Conservation (phyloP, 2,888 invertebrate genomes). For the Seira musarum region DNA sequence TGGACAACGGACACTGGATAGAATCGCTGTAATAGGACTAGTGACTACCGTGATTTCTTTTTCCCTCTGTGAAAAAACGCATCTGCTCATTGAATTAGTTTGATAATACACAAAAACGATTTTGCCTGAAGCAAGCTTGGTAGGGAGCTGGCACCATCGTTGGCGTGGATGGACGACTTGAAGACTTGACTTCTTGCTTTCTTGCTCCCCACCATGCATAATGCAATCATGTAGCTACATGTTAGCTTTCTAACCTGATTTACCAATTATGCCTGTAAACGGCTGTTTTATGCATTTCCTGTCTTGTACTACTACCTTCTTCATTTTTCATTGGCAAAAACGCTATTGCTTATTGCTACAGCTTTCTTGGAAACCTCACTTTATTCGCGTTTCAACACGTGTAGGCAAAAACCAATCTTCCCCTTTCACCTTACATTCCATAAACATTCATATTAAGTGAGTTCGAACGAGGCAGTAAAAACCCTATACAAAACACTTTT, state of each 20-base stretch:
- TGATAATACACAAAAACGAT: conserved; percentile 1
- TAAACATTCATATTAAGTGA: no score
- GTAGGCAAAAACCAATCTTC: no score
- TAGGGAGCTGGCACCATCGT: background rate
- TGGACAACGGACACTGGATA: background rate
- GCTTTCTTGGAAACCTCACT: no score
- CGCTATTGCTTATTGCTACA: no score
- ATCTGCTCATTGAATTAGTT: conserved; percentile 25
- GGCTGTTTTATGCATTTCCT: background rate
- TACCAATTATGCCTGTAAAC: conserved; percentile 3
- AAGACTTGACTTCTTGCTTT: background rate
- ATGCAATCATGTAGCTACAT: background rate
- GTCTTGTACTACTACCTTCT: background rate
- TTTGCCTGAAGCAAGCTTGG: background rate
- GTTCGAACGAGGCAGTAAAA: conserved; percentile 18
- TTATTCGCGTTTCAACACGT: no score
- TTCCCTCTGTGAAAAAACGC: conserved; percentile 29
- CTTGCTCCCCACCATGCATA: background rate
- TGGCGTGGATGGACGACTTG: background rate
- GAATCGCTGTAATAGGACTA: background rate
- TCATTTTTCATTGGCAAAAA: background rate
- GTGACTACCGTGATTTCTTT: background rate
- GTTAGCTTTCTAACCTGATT: conserved; percentile 6
- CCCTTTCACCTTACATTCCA: no score
- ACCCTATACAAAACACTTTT: no score